Percentiles rank a stretch among this genome's conserved stretches.
Conservation (phyloP, 2,888 invertebrate genomes). For the Gortyna flavago region DNA sequence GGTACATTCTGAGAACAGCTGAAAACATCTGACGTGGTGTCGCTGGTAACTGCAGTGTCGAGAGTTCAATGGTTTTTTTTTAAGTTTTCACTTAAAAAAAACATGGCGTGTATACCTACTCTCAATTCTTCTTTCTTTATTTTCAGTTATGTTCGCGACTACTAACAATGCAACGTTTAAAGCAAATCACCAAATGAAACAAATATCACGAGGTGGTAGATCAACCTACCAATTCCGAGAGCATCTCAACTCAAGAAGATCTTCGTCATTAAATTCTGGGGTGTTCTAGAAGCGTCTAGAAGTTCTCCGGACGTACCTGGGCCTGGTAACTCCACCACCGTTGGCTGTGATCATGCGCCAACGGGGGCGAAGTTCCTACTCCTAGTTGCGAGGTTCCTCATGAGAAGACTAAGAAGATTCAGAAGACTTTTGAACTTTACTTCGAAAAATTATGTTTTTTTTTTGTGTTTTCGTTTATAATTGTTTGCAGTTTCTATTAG, state of each 20-base stretch:
- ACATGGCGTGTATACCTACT: neutral
- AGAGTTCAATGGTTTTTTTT: too few relatives aligned
- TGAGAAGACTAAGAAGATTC: conserved; percentile 14
- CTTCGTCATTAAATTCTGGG: conserved; percentile 15
- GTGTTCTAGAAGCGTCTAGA: conserved; percentile 40
- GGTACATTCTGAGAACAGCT: too few relatives aligned
- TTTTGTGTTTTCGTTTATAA: too few relatives aligned
- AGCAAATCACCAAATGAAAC: neutral
- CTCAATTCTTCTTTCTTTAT: conserved; percentile 11
- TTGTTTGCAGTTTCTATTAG: too few relatives aligned
- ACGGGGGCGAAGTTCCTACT: conserved; percentile 94
- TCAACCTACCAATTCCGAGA: neutral
- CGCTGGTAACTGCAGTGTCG: too few relatives aligned
- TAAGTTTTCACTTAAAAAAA: too few relatives aligned
- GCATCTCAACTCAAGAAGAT: neutral
- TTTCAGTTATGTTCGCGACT: conserved; percentile 7
- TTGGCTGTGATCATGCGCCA: conserved; percentile 92
- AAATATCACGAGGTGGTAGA: neutral
- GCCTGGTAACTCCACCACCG: conserved; percentile 96
- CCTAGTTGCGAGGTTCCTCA: conserved; percentile 90
- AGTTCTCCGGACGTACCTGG: conserved; percentile 82
- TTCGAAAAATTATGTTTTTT: too few relatives aligned
- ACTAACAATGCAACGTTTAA: too few relatives aligned
- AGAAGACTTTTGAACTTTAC: neutral
- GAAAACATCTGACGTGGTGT: too few relatives aligned